These are phyloP conservation scores for Urosaurus nigricauda DNA, from an alignment of 2,797 vertebrate species.

Conservation along the genomic window DNA sequence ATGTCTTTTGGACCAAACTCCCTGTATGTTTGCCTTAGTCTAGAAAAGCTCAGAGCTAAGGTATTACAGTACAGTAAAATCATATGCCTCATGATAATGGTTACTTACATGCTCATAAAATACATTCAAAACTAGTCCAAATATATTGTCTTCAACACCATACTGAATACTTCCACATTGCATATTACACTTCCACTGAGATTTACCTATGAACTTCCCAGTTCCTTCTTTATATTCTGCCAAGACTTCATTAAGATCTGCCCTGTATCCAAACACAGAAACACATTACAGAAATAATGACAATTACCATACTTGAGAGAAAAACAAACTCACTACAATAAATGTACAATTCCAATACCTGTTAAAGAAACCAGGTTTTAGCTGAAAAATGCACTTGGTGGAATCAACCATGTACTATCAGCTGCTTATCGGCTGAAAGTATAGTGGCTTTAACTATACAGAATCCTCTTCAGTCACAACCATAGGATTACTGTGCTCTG, in stretches of 20 bases:
- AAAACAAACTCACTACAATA: not conserved
- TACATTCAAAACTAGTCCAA: not conserved
- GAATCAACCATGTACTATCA: not conserved
- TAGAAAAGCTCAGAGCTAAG: not conserved
- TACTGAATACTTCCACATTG: not conserved
- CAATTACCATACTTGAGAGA: not conserved
- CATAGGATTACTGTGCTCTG: not conserved
- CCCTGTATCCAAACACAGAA: slow-evolving; percentile 79
- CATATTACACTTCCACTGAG: not conserved
- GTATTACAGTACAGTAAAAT: not conserved
- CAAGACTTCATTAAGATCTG: slow-evolving; percentile 92
- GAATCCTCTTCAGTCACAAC: not conserved
- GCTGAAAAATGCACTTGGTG: not conserved
- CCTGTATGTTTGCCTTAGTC: not conserved
- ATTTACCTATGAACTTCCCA: slow-evolving; percentile 92
- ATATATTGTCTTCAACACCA: not conserved
- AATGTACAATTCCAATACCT: not conserved
- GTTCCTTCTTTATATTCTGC: slow-evolving; percentile 92
- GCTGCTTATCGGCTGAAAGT: not conserved
- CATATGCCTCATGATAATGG: not conserved
- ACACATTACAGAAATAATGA: slow-evolving; percentile 32
- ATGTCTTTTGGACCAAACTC: not conserved
- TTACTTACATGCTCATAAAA: not conserved
- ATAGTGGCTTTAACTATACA: not conserved
- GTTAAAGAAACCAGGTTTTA: not conserved